A percentile compares a stretch with the other conserved stretches of the same genome.
These are phyloP conservation scores for Chrysopilus asiliformis DNA, from an alignment of 2,888 invertebrate genomes.

Conservation along the genomic window DNA sequence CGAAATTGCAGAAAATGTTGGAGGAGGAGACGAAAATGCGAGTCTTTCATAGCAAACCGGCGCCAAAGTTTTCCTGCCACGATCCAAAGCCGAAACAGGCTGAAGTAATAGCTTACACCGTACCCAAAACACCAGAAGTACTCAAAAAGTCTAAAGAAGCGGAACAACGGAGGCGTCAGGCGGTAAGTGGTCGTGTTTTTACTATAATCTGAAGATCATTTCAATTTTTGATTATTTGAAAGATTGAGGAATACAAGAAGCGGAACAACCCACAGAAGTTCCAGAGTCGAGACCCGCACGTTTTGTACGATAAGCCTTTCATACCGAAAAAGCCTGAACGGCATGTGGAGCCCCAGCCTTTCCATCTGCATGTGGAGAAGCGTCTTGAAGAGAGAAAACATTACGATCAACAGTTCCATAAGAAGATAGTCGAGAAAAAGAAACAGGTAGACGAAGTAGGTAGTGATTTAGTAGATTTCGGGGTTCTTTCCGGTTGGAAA, in stretches of 20 bases:
- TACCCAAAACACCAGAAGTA: constrained; percentile 25
- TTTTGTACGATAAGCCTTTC: constrained; percentile 22
- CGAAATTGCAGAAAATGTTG: constrained; percentile 16
- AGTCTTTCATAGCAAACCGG: constrained; percentile 29
- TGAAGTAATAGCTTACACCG: constrained; percentile 16
- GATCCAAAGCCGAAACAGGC: constrained; percentile 8
- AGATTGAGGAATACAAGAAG: constrained; percentile 21
- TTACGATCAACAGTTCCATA: constrained; percentile 22
- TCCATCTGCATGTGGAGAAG: constrained; percentile 25
- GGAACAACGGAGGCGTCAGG: constrained; percentile 18
- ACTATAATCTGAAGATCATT: neutral
- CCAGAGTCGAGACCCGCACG: constrained; percentile 15
- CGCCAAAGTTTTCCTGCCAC: constrained; percentile 24
- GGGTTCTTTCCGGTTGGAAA: neutral
- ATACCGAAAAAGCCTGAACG: constrained; percentile 18
- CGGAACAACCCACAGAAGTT: constrained; percentile 18
- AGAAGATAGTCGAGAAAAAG: constrained; percentile 21
- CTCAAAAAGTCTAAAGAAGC: constrained; percentile 23
- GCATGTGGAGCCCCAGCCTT: constrained; percentile 21
- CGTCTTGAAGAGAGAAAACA: constrained; percentile 27
- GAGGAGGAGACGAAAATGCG: constrained; percentile 29
- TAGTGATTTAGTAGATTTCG: neutral
- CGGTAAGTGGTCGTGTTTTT: constrained; percentile 15
- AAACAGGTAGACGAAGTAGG: constrained; percentile 24
- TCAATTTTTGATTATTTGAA: constrained; percentile 8